Percentiles rank a stretch among this genome's conserved stretches.
phyloP scores from a whole-genome alignment of 2,888 invertebrate genomes.

The Rhodophaea formosa region DNA sequence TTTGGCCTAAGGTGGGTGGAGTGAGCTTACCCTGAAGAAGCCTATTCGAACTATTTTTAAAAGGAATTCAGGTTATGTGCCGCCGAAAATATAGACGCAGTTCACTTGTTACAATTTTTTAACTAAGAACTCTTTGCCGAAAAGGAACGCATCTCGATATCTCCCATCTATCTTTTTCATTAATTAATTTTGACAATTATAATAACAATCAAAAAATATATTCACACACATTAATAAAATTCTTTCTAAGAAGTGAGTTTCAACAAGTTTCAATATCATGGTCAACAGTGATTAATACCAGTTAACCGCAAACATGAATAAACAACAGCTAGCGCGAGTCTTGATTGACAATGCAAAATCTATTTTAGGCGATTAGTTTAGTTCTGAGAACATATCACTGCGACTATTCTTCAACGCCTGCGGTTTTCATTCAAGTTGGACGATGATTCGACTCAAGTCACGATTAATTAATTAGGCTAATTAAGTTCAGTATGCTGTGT shows the following conservation, averaged over 20 bases:
- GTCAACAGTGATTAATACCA: conserved; percentile 48
- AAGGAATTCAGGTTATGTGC: no score
- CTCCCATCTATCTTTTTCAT: no score
- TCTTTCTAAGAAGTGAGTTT: not conserved
- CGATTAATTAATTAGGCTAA: conserved; percentile 4
- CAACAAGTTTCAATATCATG: not conserved
- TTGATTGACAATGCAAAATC: conserved; percentile 11
- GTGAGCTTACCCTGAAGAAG: no score
- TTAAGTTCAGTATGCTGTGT: not conserved
- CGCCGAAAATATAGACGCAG: no score
- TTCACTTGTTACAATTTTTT: no score
- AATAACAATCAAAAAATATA: no score
- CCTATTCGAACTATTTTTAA: no score
- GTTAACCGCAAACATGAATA: conserved; percentile 38
- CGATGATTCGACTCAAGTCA: not conserved
- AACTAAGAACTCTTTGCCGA: no score
- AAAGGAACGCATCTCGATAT: no score
- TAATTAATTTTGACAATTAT: no score
- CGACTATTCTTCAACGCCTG: not conserved
- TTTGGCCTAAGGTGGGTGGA: no score
- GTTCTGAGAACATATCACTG: not conserved
- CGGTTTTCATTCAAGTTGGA: conserved; percentile 11
- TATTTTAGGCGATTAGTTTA: conserved; percentile 7
- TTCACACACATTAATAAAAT: not conserved
- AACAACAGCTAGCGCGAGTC: not conserved